These are phyloP conservation scores for Patella vulgata DNA, from an alignment of 1,140 invertebrate genomes.

Conservation along the genomic window DNA sequence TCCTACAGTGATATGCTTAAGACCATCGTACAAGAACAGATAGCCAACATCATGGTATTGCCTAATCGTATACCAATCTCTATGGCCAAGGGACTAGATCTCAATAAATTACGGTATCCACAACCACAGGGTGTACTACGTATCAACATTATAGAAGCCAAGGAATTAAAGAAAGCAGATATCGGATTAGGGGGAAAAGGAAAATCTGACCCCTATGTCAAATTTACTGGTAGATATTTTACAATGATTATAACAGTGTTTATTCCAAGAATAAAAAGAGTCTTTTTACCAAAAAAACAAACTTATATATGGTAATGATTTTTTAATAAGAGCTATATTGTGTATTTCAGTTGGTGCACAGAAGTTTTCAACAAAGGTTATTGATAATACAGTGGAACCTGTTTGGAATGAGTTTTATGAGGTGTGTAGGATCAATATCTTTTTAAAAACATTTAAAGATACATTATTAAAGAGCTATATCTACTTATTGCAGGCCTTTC, in stretches of 20 bases:
- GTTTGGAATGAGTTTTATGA: slow-evolving; percentile 76
- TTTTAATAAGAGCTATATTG: slow-evolving; percentile 2
- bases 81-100: slow-evolving; percentile 81
- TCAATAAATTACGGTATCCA: slow-evolving; percentile 82
- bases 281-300: too few species aligned
- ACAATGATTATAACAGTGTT: not conserved
- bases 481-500: too few species aligned
- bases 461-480: too few species aligned
- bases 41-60: slow-evolving; percentile 87
- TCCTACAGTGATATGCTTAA: slow-evolving; percentile 81
- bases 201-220: slow-evolving; percentile 94
- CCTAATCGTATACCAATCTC: slow-evolving; percentile 93
- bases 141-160: slow-evolving; percentile 91
- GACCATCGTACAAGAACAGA: slow-evolving; percentile 89
- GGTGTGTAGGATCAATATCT: slow-evolving; percentile 48
- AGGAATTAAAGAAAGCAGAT: slow-evolving; percentile 83
- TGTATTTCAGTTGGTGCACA: slow-evolving; percentile 84
- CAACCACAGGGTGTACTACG: slow-evolving; percentile 78
- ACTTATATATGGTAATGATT: not conserved
- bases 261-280: slow-evolving; percentile 1
- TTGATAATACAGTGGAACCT: slow-evolving; percentile 91
- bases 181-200: slow-evolving; percentile 85
- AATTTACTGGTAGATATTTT: slow-evolving; percentile 65
- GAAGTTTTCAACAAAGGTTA: slow-evolving; percentile 87
- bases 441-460: too few species aligned